Evolutionary conservation across 1,140 invertebrate species (phyloP).

Genomic region (Heterodera schachtii): DNA sequence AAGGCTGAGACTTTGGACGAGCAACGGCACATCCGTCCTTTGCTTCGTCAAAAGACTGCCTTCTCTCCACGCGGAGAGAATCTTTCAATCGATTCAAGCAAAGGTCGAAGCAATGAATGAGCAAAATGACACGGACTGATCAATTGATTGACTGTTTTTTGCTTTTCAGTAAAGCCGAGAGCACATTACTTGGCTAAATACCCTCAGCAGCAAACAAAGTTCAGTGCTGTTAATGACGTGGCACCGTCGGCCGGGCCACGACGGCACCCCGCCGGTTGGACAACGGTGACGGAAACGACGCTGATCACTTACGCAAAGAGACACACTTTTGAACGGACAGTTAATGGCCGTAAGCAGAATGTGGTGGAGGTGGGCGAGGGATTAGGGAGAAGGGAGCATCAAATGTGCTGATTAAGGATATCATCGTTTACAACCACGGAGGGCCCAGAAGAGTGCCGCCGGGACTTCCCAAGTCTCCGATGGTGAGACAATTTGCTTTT

Average conservation of each 20-base stretch:
- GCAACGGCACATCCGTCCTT: background rate
- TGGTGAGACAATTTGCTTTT: conserved; percentile 4
- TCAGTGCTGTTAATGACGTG: background rate
- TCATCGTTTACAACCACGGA: conserved; percentile 41
- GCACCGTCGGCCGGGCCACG: background rate
- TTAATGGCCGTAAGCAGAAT: conserved; percentile 29
- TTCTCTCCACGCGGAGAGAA: background rate
- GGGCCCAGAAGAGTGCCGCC: conserved; percentile 12
- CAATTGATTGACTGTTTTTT: background rate
- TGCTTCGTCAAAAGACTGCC: background rate
- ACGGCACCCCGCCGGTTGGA: conserved; percentile 29
- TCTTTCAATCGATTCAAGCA: background rate
- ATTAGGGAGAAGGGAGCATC: background rate
- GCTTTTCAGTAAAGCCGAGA: conserved; percentile 25
- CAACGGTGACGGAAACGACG: conserved; percentile 49
- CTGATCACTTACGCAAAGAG: conserved; percentile 44
- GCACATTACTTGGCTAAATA: background rate
- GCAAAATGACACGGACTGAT: background rate
- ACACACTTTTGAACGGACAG: conserved; percentile 28
- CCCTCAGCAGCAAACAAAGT: background rate
- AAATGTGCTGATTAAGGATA: conserved; percentile 21
- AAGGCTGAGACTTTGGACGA: background rate
- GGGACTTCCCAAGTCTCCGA: conserved; percentile 20
- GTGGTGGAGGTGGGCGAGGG: conserved; percentile 31
- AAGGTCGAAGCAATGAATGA: too few species aligned